These are phyloP conservation scores for Panulirus ornatus DNA, from an alignment of 1,140 invertebrate genomes.

Conservation along the genomic window DNA sequence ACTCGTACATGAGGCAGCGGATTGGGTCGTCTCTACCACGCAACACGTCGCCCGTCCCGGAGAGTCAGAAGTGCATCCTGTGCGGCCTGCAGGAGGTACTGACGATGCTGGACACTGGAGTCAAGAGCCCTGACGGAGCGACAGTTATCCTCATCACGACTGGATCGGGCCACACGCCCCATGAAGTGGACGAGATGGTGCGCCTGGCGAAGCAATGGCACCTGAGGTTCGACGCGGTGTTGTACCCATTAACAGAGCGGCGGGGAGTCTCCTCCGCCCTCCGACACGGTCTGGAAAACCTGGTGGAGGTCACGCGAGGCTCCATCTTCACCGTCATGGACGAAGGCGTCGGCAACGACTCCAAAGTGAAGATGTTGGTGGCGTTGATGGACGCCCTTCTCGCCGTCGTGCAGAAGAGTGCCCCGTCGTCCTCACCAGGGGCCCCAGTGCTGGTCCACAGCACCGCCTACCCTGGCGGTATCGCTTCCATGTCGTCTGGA, in stretches of 20 bases:
- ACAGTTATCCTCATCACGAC: conserved; percentile 66
- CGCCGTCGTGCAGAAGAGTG: conserved; percentile 46
- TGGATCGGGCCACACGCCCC: conserved; percentile 50
- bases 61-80: conserved; percentile 72
- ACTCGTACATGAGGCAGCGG: conserved; percentile 69
- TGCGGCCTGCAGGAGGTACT: conserved; percentile 70
- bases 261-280: conserved; percentile 28
- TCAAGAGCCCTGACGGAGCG: conserved; percentile 40
- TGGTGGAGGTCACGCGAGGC: conserved; percentile 66
- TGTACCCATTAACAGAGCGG: conserved; percentile 68
- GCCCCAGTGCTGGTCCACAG: conserved; percentile 69
- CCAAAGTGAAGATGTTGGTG: conserved; percentile 81
- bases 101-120: conserved; percentile 36
- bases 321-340: conserved; percentile 80
- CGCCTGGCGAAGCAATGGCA: conserved; percentile 31
- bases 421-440: conserved; percentile 38
- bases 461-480: conserved; percentile 63
- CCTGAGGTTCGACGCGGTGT: conserved; percentile 51
- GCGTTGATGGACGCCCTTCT: conserved; percentile 73
- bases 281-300: conserved; percentile 43
- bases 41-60: conserved; percentile 66
- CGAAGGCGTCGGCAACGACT: conserved; percentile 79
- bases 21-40: conserved; percentile 72
- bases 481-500: conserved; percentile 74
- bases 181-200: conserved; percentile 65